phyloP scores from a whole-genome alignment of 2,888 invertebrate genomes.

The Drosophila borealis region DNA sequence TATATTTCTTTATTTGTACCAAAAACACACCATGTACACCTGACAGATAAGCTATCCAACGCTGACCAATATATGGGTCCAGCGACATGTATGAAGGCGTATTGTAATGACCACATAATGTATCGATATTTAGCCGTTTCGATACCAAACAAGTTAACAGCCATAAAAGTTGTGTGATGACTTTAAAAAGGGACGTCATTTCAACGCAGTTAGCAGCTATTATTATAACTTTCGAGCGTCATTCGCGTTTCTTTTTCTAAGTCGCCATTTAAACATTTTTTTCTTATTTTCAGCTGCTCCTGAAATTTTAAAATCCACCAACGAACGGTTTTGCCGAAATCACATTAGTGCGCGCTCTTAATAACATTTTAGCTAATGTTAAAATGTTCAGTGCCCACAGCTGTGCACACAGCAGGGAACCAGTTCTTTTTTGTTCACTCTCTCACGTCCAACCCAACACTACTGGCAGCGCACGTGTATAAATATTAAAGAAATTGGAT shows the following conservation, averaged over 20 bases:
- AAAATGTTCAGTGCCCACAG: background rate
- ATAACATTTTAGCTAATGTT: background rate
- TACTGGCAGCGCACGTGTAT: constrained; percentile 64
- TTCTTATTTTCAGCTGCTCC: no score
- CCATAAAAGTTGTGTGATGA: no score
- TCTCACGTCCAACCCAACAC: constrained; percentile 5
- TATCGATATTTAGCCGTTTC: no score
- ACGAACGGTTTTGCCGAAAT: no score
- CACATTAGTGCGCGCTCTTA: background rate
- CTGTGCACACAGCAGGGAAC: background rate
- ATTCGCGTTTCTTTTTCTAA: background rate
- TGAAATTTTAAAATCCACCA: no score
- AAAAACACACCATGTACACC: no score
- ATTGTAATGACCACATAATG: no score
- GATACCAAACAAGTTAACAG: no score
- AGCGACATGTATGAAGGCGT: no score
- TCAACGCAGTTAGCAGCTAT: background rate
- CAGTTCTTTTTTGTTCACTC: constrained; percentile 3
- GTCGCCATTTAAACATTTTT: rapidly evolving
- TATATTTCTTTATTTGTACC: no score
- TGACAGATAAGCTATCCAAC: no score
- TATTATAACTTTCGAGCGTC: background rate
- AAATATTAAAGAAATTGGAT: constrained; percentile 41
- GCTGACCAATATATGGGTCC: no score
- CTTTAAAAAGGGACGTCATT: background rate